Percentiles rank a stretch among this genome's conserved stretches.
phyloP scores from a whole-genome alignment of 2,797 vertebrate genomes.

The Acanthornis magna region DNA sequence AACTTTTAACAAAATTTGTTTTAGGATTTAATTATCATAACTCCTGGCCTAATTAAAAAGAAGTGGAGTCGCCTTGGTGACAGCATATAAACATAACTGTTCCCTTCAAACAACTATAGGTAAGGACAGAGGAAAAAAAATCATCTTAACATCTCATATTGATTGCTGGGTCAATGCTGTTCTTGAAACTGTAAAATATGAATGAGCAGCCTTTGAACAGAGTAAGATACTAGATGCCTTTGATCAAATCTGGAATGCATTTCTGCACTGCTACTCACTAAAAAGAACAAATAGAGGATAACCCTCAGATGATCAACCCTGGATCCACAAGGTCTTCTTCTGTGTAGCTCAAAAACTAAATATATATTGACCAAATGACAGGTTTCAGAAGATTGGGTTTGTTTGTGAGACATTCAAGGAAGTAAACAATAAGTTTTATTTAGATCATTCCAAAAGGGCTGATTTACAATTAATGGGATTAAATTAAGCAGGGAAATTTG shows the following conservation, averaged over 20 bases:
- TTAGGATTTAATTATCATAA: not conserved
- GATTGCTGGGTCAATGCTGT: slow-evolving; percentile 36
- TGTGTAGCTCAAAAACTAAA: not conserved
- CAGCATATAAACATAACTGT: not conserved
- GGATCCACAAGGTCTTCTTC: not conserved
- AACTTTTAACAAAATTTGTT: not conserved
- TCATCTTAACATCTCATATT: slow-evolving; percentile 10
- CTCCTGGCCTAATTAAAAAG: not conserved
- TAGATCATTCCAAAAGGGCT: not conserved
- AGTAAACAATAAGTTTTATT: not conserved
- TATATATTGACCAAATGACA: slow-evolving; percentile 3
- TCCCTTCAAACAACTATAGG: not conserved
- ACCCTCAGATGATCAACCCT: not conserved
- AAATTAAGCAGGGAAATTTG: not conserved
- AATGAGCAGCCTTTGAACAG: slow-evolving; percentile 54
- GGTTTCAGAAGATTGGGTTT: not conserved
- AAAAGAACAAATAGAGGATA: slow-evolving; percentile 61
- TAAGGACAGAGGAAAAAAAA: not conserved
- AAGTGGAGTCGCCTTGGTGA: not conserved
- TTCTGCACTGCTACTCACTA: slow-evolving; percentile 7
- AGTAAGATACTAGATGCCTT: slow-evolving; percentile 37
- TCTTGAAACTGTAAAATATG: slow-evolving; percentile 59
- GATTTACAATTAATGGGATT: not conserved
- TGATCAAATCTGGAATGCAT: slow-evolving; percentile 53
- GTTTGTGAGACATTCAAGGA: not conserved